phyloP scores from a whole-genome alignment of 2,113 vertebrate species.

The Pteropus alecto region DNA sequence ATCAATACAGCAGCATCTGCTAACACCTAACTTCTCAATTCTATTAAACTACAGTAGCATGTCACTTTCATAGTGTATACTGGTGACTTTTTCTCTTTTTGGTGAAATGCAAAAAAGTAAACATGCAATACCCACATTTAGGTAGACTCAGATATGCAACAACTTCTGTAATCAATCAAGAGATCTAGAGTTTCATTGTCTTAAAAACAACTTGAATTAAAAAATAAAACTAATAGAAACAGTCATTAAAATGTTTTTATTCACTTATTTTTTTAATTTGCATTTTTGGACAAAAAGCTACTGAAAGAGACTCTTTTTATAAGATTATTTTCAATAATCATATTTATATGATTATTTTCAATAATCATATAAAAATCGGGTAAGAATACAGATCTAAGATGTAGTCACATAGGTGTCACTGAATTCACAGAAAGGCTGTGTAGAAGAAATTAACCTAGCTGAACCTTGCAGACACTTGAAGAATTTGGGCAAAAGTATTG shows the following conservation, averaged over 20 bases:
- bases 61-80: not conserved
- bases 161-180: not conserved
- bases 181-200: not conserved
- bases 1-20: not conserved
- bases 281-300: not conserved
- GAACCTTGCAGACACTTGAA: not conserved
- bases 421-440: not conserved
- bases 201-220: not conserved
- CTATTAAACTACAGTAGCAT: not conserved
- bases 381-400: not conserved
- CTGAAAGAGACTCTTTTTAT: not conserved
- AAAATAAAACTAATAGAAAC: not conserved
- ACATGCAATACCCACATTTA: not conserved
- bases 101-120: not conserved
- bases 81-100: not conserved
- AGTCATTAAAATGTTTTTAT: not conserved
- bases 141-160: not conserved
- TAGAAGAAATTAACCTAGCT: not conserved
- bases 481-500: not conserved
- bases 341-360: not conserved
- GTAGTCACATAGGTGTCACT: not conserved
- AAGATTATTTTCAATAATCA: not conserved
- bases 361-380: too few relatives aligned
- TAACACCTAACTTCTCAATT: not conserved
- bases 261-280: not conserved